phyloP scores from a whole-genome alignment of 2,113 vertebrate genomes.

The Serinus canaria region DNA sequence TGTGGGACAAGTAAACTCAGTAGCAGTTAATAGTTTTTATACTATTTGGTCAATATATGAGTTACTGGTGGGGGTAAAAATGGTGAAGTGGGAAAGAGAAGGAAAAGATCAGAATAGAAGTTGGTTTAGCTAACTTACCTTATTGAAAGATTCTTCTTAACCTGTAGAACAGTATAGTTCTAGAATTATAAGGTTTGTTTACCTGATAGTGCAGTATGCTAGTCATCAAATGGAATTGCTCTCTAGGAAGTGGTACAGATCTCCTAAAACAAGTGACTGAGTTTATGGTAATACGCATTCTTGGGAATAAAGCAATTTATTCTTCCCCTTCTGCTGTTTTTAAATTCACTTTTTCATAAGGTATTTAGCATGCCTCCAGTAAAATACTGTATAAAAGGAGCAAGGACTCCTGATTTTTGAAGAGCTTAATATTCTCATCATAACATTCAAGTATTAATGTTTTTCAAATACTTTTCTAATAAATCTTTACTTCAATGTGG shows the following conservation, averaged over 20 bases:
- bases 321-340: background rate
- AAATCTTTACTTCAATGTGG: background rate
- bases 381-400: background rate
- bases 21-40: background rate
- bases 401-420: background rate
- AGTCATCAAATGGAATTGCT: background rate
- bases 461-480: background rate
- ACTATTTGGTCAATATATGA: background rate
- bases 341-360: background rate
- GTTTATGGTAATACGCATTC: background rate
- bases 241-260: background rate
- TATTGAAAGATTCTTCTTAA: background rate
- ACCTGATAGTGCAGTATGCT: background rate
- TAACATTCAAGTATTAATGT: background rate
- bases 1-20: background rate
- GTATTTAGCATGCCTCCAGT: background rate
- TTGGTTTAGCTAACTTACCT: background rate
- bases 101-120: background rate
- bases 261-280: background rate
- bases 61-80: background rate
- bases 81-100: background rate
- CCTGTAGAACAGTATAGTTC: background rate
- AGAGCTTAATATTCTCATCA: background rate
- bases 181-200: background rate
- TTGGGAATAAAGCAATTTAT: background rate